phyloP scores from a whole-genome alignment of 2,113 vertebrate species.

The Zosterops hypoxanthus region DNA sequence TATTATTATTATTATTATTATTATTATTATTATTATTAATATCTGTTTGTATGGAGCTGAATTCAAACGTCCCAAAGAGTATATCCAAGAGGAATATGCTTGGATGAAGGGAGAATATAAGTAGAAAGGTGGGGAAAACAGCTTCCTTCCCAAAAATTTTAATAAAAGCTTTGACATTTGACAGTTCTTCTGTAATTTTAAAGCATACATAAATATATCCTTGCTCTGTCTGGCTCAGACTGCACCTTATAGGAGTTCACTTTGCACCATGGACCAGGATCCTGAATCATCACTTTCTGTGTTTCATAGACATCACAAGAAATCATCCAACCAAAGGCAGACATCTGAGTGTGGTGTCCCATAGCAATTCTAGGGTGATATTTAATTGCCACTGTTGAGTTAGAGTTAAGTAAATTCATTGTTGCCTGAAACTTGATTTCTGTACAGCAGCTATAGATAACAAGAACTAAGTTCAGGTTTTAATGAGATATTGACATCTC shows the following conservation, averaged over 20 bases:
- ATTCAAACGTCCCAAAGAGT: not conserved
- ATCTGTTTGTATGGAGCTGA: not conserved
- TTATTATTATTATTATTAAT: not conserved
- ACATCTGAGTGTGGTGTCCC: not conserved
- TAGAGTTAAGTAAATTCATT: not conserved
- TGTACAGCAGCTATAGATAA: not conserved
- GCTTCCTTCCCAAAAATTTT: not conserved
- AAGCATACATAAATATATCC: not conserved
- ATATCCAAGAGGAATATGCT: not conserved
- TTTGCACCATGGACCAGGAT: not conserved
- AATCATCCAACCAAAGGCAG: not conserved
- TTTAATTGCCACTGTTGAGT: not conserved
- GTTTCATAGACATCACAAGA: not conserved
- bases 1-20: not conserved
- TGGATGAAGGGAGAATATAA: not conserved
- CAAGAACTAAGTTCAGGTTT: not conserved
- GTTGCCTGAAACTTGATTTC: not conserved
- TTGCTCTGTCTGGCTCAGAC: not conserved
- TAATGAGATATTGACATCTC: fast-evolving
- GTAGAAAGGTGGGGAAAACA: not conserved
- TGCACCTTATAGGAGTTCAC: not conserved
- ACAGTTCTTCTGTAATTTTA: not conserved
- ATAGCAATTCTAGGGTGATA: not conserved
- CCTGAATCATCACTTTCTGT: not conserved
- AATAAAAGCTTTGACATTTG: not conserved